Evolutionary conservation across 2,113 vertebrate genomes (phyloP), one percentile per base, ranked within the genome.

Genomic region (Oncorhynchus tshawytscha): DNA sequence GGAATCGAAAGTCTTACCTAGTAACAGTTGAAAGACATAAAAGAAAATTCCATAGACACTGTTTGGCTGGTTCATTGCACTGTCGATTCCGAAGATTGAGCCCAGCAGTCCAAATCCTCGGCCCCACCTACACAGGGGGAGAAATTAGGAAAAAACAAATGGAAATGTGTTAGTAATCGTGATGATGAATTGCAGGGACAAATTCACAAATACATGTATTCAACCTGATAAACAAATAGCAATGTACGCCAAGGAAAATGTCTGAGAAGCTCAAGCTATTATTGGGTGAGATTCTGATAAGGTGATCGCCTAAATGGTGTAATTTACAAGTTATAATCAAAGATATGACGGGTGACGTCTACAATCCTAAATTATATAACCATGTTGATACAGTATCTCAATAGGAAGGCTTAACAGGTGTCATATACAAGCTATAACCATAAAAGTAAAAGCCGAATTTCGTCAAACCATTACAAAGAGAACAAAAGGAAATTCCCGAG

Each of bases 31-130:
- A 92, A 98, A 96, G 90, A 96, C 95, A 95, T 99, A 99, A 95
- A 99, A 99, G 90, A 94, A 91, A 72, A 99, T 94, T 91, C 97
- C 96, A 85, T 98, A 99, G 93, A 99, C 94, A 95, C 97, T 98
- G 95, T 99, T 99, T 91, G 97, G 96, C 92, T 98, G 98, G 92
- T 99, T 99, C 95, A 99, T 94, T 93, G 95, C 94, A 91, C 96
- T 98, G 93, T 97, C 95, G 76, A 96, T 97, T 87, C 98, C 98
- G 93, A 99, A 99, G 91, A 99, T 98, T 90, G 96, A 96, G 85
- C 96, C 97, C 91, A 99, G 88, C 82, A 99, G 94, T 90, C 98
- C 98, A 79, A 99, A 99, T 94, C 98, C 98, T 94, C 93, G 94
- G 92, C 98, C 96, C 97, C 97, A 99, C 94, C 97, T 99, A 92